phyloP scores from a whole-genome alignment of 1,140 invertebrate genomes.

The Archivesica marissinica region DNA sequence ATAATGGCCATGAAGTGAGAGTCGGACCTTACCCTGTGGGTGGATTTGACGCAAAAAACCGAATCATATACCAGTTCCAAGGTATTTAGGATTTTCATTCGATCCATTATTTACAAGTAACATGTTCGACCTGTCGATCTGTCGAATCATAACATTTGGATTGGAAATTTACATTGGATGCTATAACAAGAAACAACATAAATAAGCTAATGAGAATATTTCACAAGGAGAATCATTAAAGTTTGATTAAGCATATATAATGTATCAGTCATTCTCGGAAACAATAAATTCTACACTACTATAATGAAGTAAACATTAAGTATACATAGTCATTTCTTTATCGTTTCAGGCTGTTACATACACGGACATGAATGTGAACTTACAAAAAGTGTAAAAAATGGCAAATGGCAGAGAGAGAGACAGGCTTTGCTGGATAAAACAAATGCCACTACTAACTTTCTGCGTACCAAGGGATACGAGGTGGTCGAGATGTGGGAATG shows the following conservation, averaged over 20 bases:
- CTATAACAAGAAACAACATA: not conserved
- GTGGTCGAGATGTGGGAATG: slow-evolving; percentile 49
- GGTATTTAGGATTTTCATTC: not conserved
- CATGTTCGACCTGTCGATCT: not conserved
- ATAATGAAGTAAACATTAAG: not conserved
- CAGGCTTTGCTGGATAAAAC: slow-evolving; percentile 39
- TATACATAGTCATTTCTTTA: not conserved
- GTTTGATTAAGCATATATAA: slow-evolving; percentile 52
- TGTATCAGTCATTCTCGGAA: not conserved
- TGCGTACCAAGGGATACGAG: slow-evolving; percentile 37
- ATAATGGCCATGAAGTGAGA: not conserved
- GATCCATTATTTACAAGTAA: not conserved
- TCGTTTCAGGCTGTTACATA: not conserved
- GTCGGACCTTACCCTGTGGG: slow-evolving; percentile 26
- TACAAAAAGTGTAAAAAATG: slow-evolving; percentile 44
- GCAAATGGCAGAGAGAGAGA: not conserved
- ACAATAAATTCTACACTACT: not conserved
- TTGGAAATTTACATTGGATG: not conserved
- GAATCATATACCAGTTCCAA: slow-evolving; percentile 44
- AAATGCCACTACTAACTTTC: not conserved
- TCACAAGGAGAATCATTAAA: not conserved
- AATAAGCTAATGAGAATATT: not conserved
- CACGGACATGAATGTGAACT: slow-evolving; percentile 16
- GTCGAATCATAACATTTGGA: not conserved
- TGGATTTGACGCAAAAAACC: not conserved